Conservation (phyloP, 2,797 vertebrate species). For the Acomys russatus region DNA sequence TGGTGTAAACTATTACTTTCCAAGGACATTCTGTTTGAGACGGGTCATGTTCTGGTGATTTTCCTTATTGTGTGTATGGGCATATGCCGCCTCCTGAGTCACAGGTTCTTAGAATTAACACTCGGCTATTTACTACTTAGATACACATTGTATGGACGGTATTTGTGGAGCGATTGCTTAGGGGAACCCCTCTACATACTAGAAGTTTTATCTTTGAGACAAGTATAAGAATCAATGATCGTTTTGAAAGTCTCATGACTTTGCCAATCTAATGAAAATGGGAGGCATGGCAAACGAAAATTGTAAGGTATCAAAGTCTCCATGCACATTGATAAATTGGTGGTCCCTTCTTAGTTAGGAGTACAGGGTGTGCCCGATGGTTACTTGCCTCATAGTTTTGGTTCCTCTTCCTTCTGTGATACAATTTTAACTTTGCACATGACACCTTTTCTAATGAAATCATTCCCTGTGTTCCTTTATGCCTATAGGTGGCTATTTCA, state of each 20-base stretch:
- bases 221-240: background rate
- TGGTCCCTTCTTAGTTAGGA: background rate
- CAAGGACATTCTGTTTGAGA: background rate
- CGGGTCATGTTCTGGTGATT: background rate
- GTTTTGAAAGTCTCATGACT: background rate
- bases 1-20: constrained; percentile 34
- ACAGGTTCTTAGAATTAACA: background rate
- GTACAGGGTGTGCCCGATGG: background rate
- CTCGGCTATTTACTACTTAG: constrained; percentile 13
- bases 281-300: background rate
- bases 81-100: background rate
- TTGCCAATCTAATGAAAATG: constrained; percentile 38
- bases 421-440: background rate
- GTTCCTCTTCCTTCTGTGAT: background rate
- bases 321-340: background rate
- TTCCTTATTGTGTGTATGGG: background rate
- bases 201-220: constrained; percentile 11
- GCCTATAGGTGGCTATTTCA: background rate
- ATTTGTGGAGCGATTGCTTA: background rate
- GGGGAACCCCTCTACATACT: background rate
- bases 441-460: background rate
- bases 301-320: background rate
- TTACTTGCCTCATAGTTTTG: background rate
- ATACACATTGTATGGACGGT: background rate
- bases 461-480: background rate